Percentiles rank a stretch among this genome's conserved stretches.
phyloP scores from a whole-genome alignment of 1,140 invertebrate species.

The Diorhabda sublineata region DNA sequence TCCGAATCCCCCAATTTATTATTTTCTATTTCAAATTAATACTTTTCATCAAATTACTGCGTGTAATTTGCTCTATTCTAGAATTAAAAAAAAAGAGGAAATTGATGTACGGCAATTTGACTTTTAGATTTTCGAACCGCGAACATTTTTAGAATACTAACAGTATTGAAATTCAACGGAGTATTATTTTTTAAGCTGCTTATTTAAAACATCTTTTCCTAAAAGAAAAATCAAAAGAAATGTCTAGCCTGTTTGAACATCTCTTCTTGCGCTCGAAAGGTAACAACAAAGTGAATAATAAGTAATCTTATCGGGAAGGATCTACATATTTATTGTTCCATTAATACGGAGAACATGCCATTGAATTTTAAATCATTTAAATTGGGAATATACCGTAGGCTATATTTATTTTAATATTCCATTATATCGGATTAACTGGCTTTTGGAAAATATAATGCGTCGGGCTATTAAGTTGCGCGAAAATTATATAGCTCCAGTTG shows the following conservation, averaged over 20 bases:
- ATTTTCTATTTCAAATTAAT: too few relatives aligned
- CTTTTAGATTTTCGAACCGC: neutral
- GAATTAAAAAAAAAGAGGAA: too few relatives aligned
- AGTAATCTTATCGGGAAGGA: slow-evolving; percentile 20
- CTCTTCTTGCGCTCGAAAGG: slow-evolving; percentile 8
- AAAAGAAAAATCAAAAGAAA: slow-evolving; percentile 5
- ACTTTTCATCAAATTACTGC: too few relatives aligned
- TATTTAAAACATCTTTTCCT: neutral
- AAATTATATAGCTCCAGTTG: neutral
- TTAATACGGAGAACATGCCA: slow-evolving; percentile 37
- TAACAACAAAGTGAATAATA: slow-evolving; percentile 17
- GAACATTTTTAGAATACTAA: neutral
- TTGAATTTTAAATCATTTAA: slow-evolving; percentile 43
- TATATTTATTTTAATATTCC: slow-evolving; percentile 34
- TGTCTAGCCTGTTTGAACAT: slow-evolving; percentile 7
- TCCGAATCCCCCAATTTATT: too few relatives aligned
- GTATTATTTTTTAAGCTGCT: neutral
- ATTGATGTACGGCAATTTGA: neutral
- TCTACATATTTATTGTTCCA: slow-evolving; percentile 41
- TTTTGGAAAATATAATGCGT: slow-evolving; percentile 3
- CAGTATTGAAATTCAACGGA: neutral
- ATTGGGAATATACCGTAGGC: slow-evolving; percentile 28
- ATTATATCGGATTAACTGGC: slow-evolving; percentile 26
- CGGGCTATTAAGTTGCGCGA: neutral
- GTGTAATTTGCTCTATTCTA: too few relatives aligned